Percentiles rank a stretch among this genome's conserved stretches.
phyloP scores from a whole-genome alignment of 2,113 vertebrate genomes.

The Eurystomus gularis region DNA sequence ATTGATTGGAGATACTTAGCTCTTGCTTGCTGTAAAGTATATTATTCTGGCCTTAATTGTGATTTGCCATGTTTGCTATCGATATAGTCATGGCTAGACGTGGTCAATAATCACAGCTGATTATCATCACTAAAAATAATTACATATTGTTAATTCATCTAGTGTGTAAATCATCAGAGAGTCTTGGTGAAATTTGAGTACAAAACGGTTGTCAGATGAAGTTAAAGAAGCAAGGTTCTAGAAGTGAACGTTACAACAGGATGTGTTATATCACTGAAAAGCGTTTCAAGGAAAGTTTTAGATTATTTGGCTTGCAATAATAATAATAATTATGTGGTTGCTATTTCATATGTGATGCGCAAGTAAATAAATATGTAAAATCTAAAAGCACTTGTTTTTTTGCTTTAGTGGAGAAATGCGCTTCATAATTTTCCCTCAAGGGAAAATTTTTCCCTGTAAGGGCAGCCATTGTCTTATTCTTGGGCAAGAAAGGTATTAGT shows the following conservation, averaged over 20 bases:
- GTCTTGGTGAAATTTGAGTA: background rate
- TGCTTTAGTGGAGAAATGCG: background rate
- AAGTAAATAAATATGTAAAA: background rate
- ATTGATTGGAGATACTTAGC: conserved; percentile 27
- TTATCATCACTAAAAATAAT: background rate
- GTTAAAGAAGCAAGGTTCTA: background rate
- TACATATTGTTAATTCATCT: background rate
- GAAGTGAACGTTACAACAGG: background rate
- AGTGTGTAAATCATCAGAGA: background rate
- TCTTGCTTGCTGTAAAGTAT: background rate
- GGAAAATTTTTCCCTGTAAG: background rate
- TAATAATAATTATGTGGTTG: background rate
- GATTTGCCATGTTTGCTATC: background rate
- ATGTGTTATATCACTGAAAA: background rate
- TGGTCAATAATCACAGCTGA: background rate
- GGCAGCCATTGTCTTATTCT: background rate
- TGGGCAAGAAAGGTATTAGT: background rate
- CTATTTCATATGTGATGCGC: background rate
- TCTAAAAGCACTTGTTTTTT: background rate
- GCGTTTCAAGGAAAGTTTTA: background rate
- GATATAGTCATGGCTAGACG: background rate
- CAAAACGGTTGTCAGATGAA: background rate
- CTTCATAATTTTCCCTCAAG: background rate
- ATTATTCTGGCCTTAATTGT: background rate
- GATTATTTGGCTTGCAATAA: background rate